phyloP scores from a whole-genome alignment of 2,797 vertebrate species.

The Megalops cyprinoides region DNA sequence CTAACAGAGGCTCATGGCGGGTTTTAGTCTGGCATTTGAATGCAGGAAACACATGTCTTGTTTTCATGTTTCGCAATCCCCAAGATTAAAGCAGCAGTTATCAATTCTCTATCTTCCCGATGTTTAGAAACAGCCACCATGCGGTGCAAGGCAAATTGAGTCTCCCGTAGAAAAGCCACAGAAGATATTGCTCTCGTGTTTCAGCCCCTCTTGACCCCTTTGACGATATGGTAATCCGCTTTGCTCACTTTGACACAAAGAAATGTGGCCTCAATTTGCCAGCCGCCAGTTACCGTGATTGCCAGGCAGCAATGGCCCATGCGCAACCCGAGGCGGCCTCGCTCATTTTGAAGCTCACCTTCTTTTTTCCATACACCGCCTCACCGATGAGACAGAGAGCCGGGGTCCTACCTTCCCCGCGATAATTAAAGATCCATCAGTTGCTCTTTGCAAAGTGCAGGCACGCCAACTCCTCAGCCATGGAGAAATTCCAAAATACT shows the following conservation, averaged over 20 bases:
- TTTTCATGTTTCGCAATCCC: constrained; percentile 3
- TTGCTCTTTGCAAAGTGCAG: too few relatives aligned
- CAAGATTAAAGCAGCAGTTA: neutral
- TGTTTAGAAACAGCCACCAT: neutral
- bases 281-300: constrained; percentile 23
- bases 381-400: too few relatives aligned
- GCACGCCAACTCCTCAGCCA: neutral
- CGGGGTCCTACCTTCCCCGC: neutral
- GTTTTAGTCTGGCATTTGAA: neutral
- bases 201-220: neutral
- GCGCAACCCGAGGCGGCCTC: neutral
- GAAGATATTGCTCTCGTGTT: neutral
- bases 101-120: neutral
- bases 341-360: neutral
- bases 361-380: neutral
- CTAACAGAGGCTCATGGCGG: neutral
- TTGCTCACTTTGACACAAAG: neutral
- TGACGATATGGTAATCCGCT: neutral
- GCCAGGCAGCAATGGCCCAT: neutral
- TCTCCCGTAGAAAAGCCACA: neutral
- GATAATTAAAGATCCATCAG: constrained; percentile 11
- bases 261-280: neutral
- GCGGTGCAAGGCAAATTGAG: neutral
- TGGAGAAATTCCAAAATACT: neutral
- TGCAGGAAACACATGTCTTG: constrained; percentile 5